Evolutionary conservation across 2,113 vertebrate species (phyloP), one percentile per base, ranked within the genome.

Genomic region (Sterrhoptilus dennistouni): DNA sequence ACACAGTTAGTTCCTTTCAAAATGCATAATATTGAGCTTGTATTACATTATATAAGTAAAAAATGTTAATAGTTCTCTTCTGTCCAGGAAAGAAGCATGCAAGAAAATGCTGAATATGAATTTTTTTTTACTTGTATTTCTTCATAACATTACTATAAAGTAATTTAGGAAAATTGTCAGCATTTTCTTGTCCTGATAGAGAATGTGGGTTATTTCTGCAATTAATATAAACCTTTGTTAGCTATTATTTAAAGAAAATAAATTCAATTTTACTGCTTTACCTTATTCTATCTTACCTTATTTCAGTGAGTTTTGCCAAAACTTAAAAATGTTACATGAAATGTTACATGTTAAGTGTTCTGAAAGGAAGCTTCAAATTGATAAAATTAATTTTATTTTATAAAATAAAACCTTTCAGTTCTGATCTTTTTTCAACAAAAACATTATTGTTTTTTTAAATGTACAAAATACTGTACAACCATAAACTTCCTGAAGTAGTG

Each of bases 71-170:
- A 71, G 47, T 54, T 54, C 18, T 69, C 66, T 79, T 93, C 31
- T 90, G 16, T 63, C 80, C 69, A 59, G 56, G 65, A 57, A 84
- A 72, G 52, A 60, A 87, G 44, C 36, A 33, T 25, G 24, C 45
- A 42, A 57, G 47, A 93, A 95, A 94, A 84, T 82, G 84, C 91
- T 97, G 80, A 95, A 53, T 90, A 24, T 3, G 54, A 18, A 13
- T 54, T 64, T 82, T 64, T n/a, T 82, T 92, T 64, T 3, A 64
- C 47, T 81, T 78, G 8, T 42, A 40, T 23, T 81, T 54, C 79
- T 87, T 87, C 72, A 20, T 84, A 60, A 49, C 44, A 28, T 76
- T 50, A 24, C 28, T 70, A 29, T 24, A 35, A 68, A 87, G 29
- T 52, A 45, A 61, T 90, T 78, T 23, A 87, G 72, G 74, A 53